These are phyloP conservation scores for Chelonoidis abingdonii DNA, from an alignment of 2,113 vertebrate species.

Conservation along the genomic window DNA sequence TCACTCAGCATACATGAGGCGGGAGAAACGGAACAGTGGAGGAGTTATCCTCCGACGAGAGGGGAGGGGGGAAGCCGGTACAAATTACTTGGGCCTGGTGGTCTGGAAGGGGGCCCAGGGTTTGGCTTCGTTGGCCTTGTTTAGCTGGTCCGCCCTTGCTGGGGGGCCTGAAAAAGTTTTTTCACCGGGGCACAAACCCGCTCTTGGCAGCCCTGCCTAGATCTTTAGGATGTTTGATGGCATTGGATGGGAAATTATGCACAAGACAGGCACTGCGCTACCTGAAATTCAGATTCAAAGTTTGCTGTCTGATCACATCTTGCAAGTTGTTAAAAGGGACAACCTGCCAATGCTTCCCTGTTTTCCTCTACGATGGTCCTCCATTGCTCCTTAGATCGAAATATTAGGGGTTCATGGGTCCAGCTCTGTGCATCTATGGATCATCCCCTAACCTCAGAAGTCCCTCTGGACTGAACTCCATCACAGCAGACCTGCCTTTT, in stretches of 20 bases:
- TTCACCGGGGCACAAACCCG: too few species aligned
- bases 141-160: too few species aligned
- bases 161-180: too few species aligned
- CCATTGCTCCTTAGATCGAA: neutral
- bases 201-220: neutral
- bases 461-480: neutral
- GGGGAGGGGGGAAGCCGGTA: too few species aligned
- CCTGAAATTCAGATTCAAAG: too few species aligned
- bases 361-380: neutral
- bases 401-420: neutral
- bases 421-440: neutral
- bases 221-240: neutral
- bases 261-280: neutral
- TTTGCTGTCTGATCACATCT: too few species aligned
- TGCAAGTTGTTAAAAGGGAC: too few species aligned
- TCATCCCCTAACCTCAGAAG: neutral
- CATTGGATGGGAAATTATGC: too few species aligned
- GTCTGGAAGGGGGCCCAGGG: too few species aligned
- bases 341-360: neutral
- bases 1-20: neutral
- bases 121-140: too few species aligned
- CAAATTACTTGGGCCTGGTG: too few species aligned
- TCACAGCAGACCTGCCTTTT: neutral
- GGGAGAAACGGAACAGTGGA: neutral
- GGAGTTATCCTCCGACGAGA: neutral